phyloP scores from a whole-genome alignment of 1,140 invertebrate species.

The Dendrolimus kikuchii region DNA sequence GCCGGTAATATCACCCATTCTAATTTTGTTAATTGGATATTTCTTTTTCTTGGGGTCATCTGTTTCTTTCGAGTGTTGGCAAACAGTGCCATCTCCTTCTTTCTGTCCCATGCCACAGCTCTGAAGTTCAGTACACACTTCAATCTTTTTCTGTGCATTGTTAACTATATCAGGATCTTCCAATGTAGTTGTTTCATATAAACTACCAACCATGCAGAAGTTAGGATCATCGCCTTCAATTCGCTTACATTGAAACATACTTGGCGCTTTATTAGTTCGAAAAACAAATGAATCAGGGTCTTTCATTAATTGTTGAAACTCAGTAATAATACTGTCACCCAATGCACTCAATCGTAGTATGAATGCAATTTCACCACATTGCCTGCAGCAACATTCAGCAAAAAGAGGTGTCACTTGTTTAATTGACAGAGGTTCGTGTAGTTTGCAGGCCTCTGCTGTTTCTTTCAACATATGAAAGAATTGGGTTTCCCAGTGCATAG shows the following conservation, averaged over 20 bases:
- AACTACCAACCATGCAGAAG: slow-evolving; percentile 57
- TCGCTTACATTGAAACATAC: slow-evolving; percentile 56
- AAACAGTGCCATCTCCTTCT: slow-evolving; percentile 17
- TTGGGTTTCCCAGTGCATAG: slow-evolving; percentile 52
- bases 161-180: slow-evolving; percentile 48
- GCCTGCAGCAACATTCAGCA: slow-evolving; percentile 50
- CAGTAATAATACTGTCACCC: slow-evolving; percentile 56
- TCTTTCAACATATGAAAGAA: slow-evolving; percentile 59
- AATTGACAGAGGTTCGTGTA: slow-evolving; percentile 46
- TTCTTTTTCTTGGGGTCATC: slow-evolving; percentile 22
- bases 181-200: slow-evolving; percentile 58
- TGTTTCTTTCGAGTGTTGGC: slow-evolving; percentile 25
- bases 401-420: slow-evolving; percentile 40
- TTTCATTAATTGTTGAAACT: slow-evolving; percentile 56
- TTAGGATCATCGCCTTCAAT: slow-evolving; percentile 56
- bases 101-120: slow-evolving; percentile 37
- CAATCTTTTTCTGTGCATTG: slow-evolving; percentile 39
- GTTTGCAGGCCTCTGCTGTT: slow-evolving; percentile 34
- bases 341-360: slow-evolving; percentile 54
- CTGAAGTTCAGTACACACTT: slow-evolving; percentile 55
- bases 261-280: slow-evolving; percentile 59
- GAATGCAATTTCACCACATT: slow-evolving; percentile 47
- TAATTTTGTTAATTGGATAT: slow-evolving; percentile 55
- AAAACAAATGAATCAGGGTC: slow-evolving; percentile 59
- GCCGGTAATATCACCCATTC: slow-evolving; percentile 60